A percentile compares a stretch with the other conserved stretches of the same genome.
Evolutionary conservation across 2,888 invertebrate species (phyloP).

Genomic region (Adela reaumurella): DNA sequence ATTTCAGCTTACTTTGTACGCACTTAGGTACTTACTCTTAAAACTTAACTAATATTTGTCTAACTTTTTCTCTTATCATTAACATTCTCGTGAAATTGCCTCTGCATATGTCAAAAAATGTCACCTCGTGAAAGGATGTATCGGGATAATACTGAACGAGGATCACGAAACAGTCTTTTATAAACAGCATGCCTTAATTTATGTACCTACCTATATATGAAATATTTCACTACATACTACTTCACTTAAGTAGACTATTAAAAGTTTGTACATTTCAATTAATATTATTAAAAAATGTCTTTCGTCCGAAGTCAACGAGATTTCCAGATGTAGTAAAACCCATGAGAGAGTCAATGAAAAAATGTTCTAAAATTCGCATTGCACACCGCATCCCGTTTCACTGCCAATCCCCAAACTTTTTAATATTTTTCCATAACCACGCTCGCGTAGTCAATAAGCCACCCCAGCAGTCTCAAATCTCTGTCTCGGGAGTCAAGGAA

Average conservation of each 20-base stretch:
- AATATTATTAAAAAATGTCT: not conserved
- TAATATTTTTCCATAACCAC: too few species aligned
- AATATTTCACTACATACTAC: not conserved
- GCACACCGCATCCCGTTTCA: not conserved
- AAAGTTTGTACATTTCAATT: not conserved
- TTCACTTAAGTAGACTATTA: too few species aligned
- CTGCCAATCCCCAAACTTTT: too few species aligned
- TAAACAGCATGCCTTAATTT: not conserved
- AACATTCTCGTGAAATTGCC: too few species aligned
- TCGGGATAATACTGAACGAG: not conserved
- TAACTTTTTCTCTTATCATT: too few species aligned
- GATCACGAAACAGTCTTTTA: not conserved
- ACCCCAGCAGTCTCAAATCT: constrained; percentile 43
- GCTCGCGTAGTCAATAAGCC: constrained; percentile 18
- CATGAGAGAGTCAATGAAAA: not conserved
- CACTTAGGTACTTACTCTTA: too few species aligned
- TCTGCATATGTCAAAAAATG: too few species aligned
- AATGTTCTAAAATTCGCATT: not conserved
- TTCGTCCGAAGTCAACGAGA: not conserved
- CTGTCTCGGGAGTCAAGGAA: constrained; percentile 57
- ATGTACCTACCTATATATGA: not conserved
- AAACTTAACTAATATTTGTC: too few species aligned
- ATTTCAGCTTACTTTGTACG: too few species aligned
- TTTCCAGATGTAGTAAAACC: not conserved
- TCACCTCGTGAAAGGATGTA: too few species aligned